Conservation (phyloP, 2,113 vertebrate species). For the Ctenomys sociabilis region DNA sequence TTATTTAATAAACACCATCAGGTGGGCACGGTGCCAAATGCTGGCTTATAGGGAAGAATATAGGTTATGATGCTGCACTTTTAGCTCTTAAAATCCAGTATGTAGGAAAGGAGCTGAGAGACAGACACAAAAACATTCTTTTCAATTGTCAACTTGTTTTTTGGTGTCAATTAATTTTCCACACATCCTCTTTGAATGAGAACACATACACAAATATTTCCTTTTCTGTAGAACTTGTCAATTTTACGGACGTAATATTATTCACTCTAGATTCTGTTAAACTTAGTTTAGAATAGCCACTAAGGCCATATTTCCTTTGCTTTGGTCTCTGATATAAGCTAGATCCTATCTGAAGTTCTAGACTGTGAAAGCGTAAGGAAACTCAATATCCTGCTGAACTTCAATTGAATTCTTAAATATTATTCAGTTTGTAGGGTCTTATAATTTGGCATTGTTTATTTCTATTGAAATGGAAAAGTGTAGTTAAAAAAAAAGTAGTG, state of each 20-base stretch:
- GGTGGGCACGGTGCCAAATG: accelerated
- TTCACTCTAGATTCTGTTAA: not conserved
- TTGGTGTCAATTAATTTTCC: not conserved
- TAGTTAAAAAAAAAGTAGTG: not conserved
- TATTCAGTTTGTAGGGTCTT: not conserved
- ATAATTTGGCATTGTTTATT: not conserved
- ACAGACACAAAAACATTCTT: not conserved
- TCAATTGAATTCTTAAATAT: not conserved
- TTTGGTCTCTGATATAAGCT: not conserved
- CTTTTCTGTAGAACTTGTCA: not conserved
- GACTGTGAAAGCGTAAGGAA: not conserved
- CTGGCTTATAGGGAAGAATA: not conserved
- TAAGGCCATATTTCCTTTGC: not conserved
- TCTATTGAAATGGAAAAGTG: not conserved
- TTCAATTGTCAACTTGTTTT: not conserved
- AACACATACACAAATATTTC: not conserved
- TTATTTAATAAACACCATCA: not conserved
- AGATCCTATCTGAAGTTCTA: not conserved
- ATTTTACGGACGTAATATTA: not conserved
- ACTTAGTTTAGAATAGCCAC: not conserved
- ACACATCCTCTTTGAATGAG: not conserved
- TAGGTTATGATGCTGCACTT: not conserved
- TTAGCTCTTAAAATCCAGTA: not conserved
- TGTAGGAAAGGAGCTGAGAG: not conserved
- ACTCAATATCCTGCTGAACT: not conserved